Evolutionary conservation across 2,113 vertebrate genomes (phyloP).

Genomic region (Herpailurus yagouaroundi): DNA sequence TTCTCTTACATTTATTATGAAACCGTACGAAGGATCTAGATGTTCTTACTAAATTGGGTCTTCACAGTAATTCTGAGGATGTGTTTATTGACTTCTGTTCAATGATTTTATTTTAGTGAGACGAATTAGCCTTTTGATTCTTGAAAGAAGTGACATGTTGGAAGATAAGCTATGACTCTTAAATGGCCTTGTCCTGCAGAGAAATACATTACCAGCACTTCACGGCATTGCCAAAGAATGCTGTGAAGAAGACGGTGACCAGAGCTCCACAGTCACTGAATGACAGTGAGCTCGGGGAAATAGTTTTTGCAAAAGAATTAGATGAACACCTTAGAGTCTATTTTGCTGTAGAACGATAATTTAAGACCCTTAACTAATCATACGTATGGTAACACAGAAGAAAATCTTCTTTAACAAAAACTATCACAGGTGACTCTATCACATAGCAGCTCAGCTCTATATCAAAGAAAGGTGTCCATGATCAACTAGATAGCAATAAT

Average conservation of each 20-base stretch:
- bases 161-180: conserved; percentile 48
- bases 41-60: not conserved
- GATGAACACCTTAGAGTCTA: conserved; percentile 53
- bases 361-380: conserved; percentile 1
- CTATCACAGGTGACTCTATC: not conserved
- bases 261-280: not conserved
- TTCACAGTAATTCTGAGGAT: not conserved
- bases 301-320: conserved; percentile 60
- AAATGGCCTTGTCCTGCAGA: conserved; percentile 66
- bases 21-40: not conserved
- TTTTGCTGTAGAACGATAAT: not conserved
- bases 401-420: not conserved
- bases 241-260: no score
- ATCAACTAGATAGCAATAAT: not conserved
- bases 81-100: not conserved
- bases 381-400: conserved; percentile 37
- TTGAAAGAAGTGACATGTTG: conserved; percentile 54
- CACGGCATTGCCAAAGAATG: conserved; percentile 42
- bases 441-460: not conserved
- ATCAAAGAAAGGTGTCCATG: not conserved
- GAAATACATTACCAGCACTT: conserved; percentile 68
- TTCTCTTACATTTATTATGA: not conserved
- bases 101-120: conserved; percentile 1
- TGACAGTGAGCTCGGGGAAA: conserved; percentile 63
- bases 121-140: conserved; percentile 64